Percentiles rank a stretch among this genome's conserved stretches.
phyloP scores from a whole-genome alignment of 1,140 invertebrate species.

The Aethina tumida region DNA sequence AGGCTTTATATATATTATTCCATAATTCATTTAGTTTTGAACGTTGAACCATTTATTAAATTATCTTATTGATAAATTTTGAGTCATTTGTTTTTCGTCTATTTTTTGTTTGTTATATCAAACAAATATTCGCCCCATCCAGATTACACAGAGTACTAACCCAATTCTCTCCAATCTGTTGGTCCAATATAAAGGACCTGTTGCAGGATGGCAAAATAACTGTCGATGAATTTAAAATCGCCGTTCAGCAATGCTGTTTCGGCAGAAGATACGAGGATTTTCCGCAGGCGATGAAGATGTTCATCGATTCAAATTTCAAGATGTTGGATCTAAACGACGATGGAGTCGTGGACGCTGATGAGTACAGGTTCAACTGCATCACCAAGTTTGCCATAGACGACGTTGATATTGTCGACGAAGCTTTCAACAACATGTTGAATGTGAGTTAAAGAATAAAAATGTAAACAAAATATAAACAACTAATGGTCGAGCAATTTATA shows the following conservation, averaged over 20 bases:
- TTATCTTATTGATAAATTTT: too few species aligned
- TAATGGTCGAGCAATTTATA: too few species aligned
- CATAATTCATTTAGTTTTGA: too few species aligned
- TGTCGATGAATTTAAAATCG: conserved; percentile 70
- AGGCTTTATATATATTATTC: too few species aligned
- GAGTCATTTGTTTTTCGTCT: too few species aligned
- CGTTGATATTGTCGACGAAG: conserved; percentile 62
- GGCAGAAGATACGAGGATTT: conserved; percentile 68
- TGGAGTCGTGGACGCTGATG: conserved; percentile 64
- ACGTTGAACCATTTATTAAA: too few species aligned
- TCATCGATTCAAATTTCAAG: conserved; percentile 73
- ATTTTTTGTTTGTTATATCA: too few species aligned
- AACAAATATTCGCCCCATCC: too few species aligned
- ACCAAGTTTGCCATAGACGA: conserved; percentile 66
- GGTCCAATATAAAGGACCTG: conserved; percentile 23
- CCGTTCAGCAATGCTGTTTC: conserved; percentile 69
- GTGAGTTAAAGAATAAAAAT: too few species aligned
- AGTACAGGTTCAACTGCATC: conserved; percentile 73
- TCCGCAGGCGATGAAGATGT: conserved; percentile 68
- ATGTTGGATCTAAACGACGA: conserved; percentile 72
- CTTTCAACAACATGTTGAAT: conserved; percentile 63
- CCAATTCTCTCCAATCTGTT: neutral
- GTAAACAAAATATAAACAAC: too few species aligned
- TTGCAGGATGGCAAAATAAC: conserved; percentile 70
- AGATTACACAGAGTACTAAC: conserved; percentile 1